Evolutionary conservation across 1,140 invertebrate genomes (phyloP).

Genomic region (Orchesella cincta): DNA sequence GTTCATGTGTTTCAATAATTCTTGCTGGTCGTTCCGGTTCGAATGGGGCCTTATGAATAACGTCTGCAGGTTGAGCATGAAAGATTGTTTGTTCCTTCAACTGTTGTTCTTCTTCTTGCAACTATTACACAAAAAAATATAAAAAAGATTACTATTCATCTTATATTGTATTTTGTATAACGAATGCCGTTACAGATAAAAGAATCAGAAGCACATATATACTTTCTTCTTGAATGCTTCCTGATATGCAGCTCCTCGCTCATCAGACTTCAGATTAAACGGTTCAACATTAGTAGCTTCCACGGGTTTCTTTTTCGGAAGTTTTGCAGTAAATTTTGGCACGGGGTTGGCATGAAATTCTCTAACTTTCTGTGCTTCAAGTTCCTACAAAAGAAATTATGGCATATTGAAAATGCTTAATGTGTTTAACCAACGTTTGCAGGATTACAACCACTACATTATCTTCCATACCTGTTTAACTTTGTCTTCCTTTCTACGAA

Average conservation of each 20-base stretch:
- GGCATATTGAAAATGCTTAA: neutral
- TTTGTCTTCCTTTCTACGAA: slow-evolving; percentile 60
- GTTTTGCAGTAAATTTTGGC: slow-evolving; percentile 53
- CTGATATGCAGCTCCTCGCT: slow-evolving; percentile 53
- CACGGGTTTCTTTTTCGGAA: slow-evolving; percentile 54
- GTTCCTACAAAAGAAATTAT: slow-evolving; percentile 49
- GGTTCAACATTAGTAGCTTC: slow-evolving; percentile 55
- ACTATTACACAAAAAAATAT: slow-evolving; percentile 30
- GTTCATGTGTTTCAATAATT: slow-evolving; percentile 56
- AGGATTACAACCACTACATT: too few relatives aligned
- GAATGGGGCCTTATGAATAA: slow-evolving; percentile 61
- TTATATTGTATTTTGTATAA: neutral
- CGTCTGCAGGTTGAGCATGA: slow-evolving; percentile 58
- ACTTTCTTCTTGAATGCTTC: slow-evolving; percentile 52
- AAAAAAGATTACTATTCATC: neutral
- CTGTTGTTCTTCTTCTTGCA: slow-evolving; percentile 50
- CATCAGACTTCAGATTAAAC: slow-evolving; percentile 56
- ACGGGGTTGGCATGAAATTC: slow-evolving; percentile 61
- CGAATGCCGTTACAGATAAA: neutral
- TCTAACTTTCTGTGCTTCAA: slow-evolving; percentile 55
- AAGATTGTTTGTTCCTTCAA: slow-evolving; percentile 54
- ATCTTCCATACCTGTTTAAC: slow-evolving; percentile 57
- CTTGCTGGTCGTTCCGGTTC: slow-evolving; percentile 56
- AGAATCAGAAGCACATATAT: slow-evolving; percentile 1
- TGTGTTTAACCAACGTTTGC: neutral